Base-by-base conservation (phyloP, 2,888 invertebrate species). In the Drosophila paramelanica region DNA sequence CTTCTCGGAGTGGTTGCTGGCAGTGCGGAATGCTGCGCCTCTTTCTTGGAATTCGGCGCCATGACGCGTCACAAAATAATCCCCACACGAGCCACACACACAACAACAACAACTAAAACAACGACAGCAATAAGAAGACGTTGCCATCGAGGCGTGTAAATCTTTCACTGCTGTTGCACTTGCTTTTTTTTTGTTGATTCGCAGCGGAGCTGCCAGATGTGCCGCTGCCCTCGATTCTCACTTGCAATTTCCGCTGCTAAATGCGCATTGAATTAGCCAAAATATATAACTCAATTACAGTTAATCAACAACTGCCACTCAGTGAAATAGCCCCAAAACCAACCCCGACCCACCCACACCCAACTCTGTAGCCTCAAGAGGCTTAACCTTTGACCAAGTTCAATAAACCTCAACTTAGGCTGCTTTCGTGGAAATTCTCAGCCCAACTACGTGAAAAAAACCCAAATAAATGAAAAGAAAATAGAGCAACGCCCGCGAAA, bases 31-130 rank as follows among this genome's bases (percentile, higher is more conserved):
- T 84, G 89, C 84, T 84, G 81, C 84, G 73, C 81, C 89, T 75
- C 61, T 81, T 79, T 85, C 85, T 84, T 52, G 89, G 85, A 85
- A 85, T 89, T 86, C 53, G 75, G 49, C 62, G 68, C 58, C 69
- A 83, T 81, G 88, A 82, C 83, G 86, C 88, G 86, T 69, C 86
- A 75, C 75, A 65, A 68, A 62, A 57, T 68, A 81, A 70, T 75
- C 75, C 66, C 56, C 52, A 62, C 47, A 52, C 47, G 57, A 57
- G 60, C 74, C 66, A 56, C 47, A 14, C 47, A 14, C 23, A 25
- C 1, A 13, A 14, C 17, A 8, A 7, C 39, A 57, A 23, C 50
- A 42, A 1, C 42, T 49, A 11, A 8, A 55, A 6, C 7, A 43
- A 51, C 45, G 27, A 3, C 27, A 58, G 10, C 33, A 46, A 47